These are phyloP conservation scores for Myopa testacea DNA, from an alignment of 2,888 invertebrate species.

Conservation along the genomic window DNA sequence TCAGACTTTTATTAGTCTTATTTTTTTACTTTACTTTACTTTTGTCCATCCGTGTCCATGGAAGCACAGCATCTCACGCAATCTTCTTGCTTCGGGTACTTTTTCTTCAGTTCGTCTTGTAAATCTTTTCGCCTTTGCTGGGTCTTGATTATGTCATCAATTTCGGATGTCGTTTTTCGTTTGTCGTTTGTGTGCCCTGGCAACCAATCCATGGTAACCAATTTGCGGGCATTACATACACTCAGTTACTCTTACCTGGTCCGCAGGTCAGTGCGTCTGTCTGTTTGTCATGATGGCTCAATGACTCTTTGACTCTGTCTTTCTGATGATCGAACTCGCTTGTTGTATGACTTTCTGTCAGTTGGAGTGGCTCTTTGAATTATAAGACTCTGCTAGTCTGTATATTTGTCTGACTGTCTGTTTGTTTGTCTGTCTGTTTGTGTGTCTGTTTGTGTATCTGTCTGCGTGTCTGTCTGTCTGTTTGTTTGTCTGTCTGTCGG, in stretches of 20 bases:
- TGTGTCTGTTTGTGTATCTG: not conserved
- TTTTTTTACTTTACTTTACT: not conserved
- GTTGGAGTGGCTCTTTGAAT: too few species aligned
- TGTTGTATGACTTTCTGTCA: conserved; percentile 1
- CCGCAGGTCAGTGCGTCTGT: not conserved
- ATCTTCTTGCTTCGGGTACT: not conserved
- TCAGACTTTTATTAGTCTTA: not conserved
- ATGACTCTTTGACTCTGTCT: not conserved
- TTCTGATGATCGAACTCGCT: not conserved
- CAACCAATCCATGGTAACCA: conserved; percentile 23
- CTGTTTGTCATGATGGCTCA: not conserved
- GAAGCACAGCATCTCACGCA: not conserved
- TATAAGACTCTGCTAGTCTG: too few species aligned
- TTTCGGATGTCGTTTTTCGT: conserved; percentile 1
- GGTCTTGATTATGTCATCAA: conserved; percentile 30
- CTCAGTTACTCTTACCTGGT: conserved; percentile 15
- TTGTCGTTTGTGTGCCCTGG: not conserved
- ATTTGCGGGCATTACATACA: conserved; percentile 26
- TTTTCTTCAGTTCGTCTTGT: not conserved
- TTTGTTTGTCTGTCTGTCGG: not conserved
- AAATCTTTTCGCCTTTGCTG: conserved; percentile 21
- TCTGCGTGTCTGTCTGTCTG: not conserved
- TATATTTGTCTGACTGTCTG: not conserved
- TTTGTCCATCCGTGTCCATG: not conserved
- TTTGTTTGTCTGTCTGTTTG: not conserved